Percentiles rank a stretch among this genome's conserved stretches.
Evolutionary conservation across 2,113 vertebrate genomes (phyloP).

Genomic region (Mola mola): DNA sequence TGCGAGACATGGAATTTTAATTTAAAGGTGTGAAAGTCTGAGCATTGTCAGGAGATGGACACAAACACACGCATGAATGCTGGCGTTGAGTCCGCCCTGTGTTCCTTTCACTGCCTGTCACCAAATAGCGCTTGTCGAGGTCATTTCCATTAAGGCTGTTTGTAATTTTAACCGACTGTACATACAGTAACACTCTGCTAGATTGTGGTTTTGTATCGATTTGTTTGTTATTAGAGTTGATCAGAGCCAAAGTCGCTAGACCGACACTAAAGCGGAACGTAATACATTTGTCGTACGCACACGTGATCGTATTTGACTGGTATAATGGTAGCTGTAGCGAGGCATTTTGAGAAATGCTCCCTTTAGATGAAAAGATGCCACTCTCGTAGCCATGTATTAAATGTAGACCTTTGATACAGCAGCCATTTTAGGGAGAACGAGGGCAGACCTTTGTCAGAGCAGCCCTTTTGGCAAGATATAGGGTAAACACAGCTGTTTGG

Average conservation of each 20-base stretch:
- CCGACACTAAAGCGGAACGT: constrained; percentile 13
- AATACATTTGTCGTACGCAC: neutral
- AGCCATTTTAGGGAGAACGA: no score
- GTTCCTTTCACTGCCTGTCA: constrained; percentile 41
- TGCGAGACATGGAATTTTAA: constrained; percentile 11
- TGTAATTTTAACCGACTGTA: constrained; percentile 45
- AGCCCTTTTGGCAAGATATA: neutral
- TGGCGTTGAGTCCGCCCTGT: constrained; percentile 51
- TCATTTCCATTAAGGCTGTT: constrained; percentile 21
- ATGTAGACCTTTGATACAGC: no score
- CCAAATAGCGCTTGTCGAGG: constrained; percentile 22
- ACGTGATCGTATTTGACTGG: constrained; percentile 1
- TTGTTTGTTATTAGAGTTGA: constrained; percentile 33
- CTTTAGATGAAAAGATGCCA: neutral
- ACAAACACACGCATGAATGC: constrained; percentile 4
- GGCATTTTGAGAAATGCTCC: constrained; percentile 10
- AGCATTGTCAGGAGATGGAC: constrained; percentile 40
- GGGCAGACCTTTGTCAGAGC: no score
- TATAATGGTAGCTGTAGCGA: no score
- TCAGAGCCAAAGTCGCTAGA: constrained; percentile 29
- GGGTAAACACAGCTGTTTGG: no score
- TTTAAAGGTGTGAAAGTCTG: constrained; percentile 40
- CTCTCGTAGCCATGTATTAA: no score
- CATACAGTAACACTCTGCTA: constrained; percentile 25
- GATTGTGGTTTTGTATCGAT: constrained; percentile 35